Base-by-base conservation (phyloP, 2,113 vertebrate genomes). In the Pardalotus punctatus region DNA sequence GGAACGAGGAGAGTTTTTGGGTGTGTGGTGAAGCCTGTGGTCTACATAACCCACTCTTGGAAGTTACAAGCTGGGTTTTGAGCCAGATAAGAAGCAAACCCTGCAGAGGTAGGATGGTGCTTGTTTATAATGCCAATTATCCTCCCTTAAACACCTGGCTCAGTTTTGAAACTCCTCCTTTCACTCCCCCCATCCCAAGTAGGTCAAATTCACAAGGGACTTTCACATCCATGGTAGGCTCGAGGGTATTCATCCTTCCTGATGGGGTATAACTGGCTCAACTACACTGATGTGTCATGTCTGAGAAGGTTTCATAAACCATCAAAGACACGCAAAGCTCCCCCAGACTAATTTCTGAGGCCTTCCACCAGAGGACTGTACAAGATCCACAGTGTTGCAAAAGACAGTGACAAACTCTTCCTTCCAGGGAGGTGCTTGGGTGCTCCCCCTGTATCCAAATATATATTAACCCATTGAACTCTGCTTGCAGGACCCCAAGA, bases 201-300 rank as follows among this genome's bases (percentile, higher is more conserved):
- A 86, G 18, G 33, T 38, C 23, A 45, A 28, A 45, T 38, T 61
- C 33, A 43, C 45, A 33, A 33, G 27, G 7, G 9, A 51, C 45
- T 67, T 60, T 35, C 66, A 29, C 66, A 43, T 48, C 57, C 43
- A 35, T 31, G 51, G 20, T 29, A 11, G 50, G 8, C 3, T 67
- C 67, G 43, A 35, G 25, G 18, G 4, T 33, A 27, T 60, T 36
- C 62, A 12, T 36, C 28, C 27, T 27, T 38, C 28, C 33, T 60
- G 38, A 23, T 60, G 45, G 36, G 33, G 11, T 18, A 51, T 28
- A 33, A 69, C 18, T 31, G 33, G 12, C 36, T 28, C 28, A 33
- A 33, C 33, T 45, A 38, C 0, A 0, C 28, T 45, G 38, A 33
- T 0, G 0, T 36, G 12, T 67, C 27, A 15, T 38, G 27, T 19